Evolutionary conservation across 2,888 invertebrate species (phyloP).

Genomic region (Stenodema calcarata): DNA sequence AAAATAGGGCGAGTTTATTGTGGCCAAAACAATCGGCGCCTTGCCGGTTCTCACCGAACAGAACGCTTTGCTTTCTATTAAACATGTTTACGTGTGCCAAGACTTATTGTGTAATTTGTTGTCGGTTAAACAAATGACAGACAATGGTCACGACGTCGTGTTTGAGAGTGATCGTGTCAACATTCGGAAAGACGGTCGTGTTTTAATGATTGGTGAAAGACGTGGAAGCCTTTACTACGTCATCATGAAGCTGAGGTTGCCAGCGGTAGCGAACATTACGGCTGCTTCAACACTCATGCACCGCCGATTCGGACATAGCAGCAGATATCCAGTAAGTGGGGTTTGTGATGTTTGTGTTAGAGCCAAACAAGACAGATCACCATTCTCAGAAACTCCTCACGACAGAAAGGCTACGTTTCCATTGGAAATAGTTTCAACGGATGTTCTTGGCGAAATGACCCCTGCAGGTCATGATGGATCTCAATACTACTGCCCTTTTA

Average conservation of each 20-base stretch:
- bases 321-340: not conserved
- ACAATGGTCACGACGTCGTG: not conserved
- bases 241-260: not conserved
- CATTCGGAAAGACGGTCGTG: not conserved
- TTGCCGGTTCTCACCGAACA: not conserved
- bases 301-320: not conserved
- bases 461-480: not conserved
- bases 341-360: not conserved
- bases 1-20: not conserved
- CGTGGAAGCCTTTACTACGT: conserved; percentile 1
- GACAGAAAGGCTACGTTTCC: not conserved
- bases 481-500: not conserved
- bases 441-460: not conserved
- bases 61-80: not conserved
- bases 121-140: not conserved
- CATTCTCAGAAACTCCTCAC: not conserved
- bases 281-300: not conserved
- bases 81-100: not conserved
- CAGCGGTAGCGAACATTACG: not conserved
- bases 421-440: not conserved
- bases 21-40: not conserved
- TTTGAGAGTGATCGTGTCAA: not conserved
- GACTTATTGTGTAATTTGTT: not conserved
- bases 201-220: not conserved
- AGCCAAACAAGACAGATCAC: not conserved